These are phyloP conservation scores for Leptopilina clavipes DNA, from an alignment of 1,140 invertebrate genomes.

Conservation along the genomic window DNA sequence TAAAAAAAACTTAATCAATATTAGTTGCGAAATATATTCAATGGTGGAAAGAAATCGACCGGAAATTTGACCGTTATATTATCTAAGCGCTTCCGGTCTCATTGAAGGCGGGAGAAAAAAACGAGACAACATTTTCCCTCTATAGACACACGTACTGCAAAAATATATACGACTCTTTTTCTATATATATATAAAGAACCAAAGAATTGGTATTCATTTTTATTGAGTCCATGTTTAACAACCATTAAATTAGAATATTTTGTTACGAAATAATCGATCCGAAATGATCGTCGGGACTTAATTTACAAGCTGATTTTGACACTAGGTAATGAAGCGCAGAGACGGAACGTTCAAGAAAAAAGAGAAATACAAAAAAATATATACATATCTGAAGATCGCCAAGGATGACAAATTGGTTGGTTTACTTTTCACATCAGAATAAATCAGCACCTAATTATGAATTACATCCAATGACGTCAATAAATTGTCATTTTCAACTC, in stretches of 20 bases:
- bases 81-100: conserved; percentile 27
- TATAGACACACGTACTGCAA: neutral
- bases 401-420: neutral
- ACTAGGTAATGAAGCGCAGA: neutral
- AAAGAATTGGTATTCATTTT: neutral
- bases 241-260: conserved; percentile 12
- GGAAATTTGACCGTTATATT: conserved; percentile 27
- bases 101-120: conserved; percentile 25
- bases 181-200: neutral
- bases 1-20: conserved; percentile 12
- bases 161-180: neutral
- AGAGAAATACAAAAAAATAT: neutral
- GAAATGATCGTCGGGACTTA: neutral
- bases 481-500: neutral
- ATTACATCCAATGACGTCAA: neutral
- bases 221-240: conserved; percentile 17
- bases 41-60: conserved; percentile 19
- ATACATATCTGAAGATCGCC: neutral
- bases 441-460: conserved; percentile 5
- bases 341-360: neutral
- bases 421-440: neutral
- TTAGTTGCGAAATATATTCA: conserved; percentile 9
- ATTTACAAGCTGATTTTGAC: neutral
- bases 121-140: neutral
- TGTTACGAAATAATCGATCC: neutral